Percentiles rank a stretch among this genome's conserved stretches.
phyloP scores from a whole-genome alignment of 35 echinoderm and acorn worm species.

The Nesometra sesokonis region DNA sequence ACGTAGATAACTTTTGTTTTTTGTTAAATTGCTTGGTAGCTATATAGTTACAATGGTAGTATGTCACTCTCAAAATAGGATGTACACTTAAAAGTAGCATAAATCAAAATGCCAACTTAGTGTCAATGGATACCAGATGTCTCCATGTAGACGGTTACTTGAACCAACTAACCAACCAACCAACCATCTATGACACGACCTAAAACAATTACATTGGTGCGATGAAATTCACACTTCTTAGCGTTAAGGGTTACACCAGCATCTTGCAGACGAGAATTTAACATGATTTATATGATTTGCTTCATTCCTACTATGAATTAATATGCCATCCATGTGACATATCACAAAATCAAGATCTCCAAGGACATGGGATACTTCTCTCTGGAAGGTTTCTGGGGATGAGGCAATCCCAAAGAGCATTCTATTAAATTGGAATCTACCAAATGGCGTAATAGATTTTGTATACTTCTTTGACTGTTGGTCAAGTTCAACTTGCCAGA shows the following conservation, averaged over 20 bases:
- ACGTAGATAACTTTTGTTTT: no score
- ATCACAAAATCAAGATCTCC: constrained; percentile 38
- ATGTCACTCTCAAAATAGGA: no score
- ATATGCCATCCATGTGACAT: constrained; percentile 56
- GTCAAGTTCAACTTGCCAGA: no score
- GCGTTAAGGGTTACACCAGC: constrained; percentile 47
- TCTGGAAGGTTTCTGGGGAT: constrained; percentile 42
- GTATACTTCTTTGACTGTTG: no score
- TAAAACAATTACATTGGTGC: constrained; percentile 8
- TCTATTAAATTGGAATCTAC: neutral
- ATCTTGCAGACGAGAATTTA: constrained; percentile 3
- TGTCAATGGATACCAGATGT: no score
- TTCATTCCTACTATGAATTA: constrained; percentile 37
- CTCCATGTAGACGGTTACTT: no score
- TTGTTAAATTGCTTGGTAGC: no score
- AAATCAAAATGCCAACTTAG: no score
- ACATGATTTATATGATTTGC: constrained; percentile 36
- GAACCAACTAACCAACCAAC: no score
- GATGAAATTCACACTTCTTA: constrained; percentile 27
- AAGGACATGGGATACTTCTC: constrained; percentile 36
- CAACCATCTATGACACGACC: constrained; percentile 28
- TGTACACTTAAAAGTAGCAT: no score
- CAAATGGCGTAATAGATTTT: no score
- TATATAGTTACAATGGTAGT: no score
- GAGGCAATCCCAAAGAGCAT: constrained; percentile 34